Evolutionary conservation across 2,888 invertebrate genomes (phyloP), one percentile per base, ranked within the genome.

Genomic region (Drosophila anomelani): DNA sequence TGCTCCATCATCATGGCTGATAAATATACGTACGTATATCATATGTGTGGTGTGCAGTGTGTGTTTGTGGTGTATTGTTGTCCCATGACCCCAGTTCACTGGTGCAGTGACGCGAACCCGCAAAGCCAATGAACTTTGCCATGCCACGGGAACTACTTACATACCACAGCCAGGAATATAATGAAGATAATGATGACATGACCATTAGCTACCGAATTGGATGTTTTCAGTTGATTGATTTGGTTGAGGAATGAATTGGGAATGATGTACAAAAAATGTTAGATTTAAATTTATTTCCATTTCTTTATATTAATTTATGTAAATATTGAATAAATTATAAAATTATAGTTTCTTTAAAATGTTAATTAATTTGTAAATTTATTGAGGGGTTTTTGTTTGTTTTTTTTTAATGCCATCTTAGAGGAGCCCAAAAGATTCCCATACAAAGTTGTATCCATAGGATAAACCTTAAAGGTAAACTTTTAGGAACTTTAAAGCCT

Each of bases 1-100:
- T 80, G 81, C 77, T 68, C 67, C 77, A 77, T 79, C 75, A 77
- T 75, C 63, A 49, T 41, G 34, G 20, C 8, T 51, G 15, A 20
- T 51, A 15, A 34, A 34, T 29, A 29, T 26, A 0, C 26, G 1
- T 29, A 8, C 29, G 6, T 29, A 1, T n/a, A 3, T n/a, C 26
- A 26, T 26, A 9, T 26, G 2, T 47, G n/a, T 29, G 10, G 29
- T 34, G 32, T 20, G 29, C 17, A 3, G 29, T 49, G 29, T 15
- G 32, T n/a, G 15, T 46, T 12, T 13, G 32, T 12, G 20, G 3
- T 12, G 29, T 44, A 60, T 10, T 51, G 20, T 34, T 51, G 34
- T 20, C 34, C 34, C 29, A 12, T 51, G 51, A 51, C 64, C 43
- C 29, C 57, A 23, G 26, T 36, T 57, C 34, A 13, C 61, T 61